These are phyloP conservation scores for Drosophila rufa DNA, from an alignment of 1,140 invertebrate species.

Conservation along the genomic window DNA sequence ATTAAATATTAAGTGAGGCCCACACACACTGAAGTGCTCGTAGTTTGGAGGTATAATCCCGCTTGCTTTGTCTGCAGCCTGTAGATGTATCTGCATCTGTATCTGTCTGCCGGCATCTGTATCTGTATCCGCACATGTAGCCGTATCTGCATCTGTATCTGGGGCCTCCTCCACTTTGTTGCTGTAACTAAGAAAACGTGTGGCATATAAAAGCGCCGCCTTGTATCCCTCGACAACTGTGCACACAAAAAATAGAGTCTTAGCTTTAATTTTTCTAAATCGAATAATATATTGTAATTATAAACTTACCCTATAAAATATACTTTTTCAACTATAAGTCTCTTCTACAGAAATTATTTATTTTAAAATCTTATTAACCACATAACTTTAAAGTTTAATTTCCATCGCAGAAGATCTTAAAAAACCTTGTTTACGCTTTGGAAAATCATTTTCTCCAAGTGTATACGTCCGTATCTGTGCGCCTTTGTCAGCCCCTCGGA, in stretches of 20 bases:
- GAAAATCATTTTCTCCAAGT: background rate
- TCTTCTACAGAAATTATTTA: too few species aligned
- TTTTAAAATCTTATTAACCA: too few species aligned
- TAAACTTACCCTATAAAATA: too few species aligned
- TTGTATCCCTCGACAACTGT: slow-evolving; percentile 32
- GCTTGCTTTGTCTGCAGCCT: slow-evolving; percentile 53
- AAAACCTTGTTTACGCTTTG: too few species aligned
- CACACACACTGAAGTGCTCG: slow-evolving; percentile 38
- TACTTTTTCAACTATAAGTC: too few species aligned
- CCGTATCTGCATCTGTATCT: slow-evolving; percentile 58
- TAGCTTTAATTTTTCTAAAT: background rate
- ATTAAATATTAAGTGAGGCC: slow-evolving; percentile 77
- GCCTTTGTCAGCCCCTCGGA: slow-evolving; percentile 70
- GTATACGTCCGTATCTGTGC: slow-evolving; percentile 20
- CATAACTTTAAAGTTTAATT: too few species aligned
- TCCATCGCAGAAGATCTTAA: too few species aligned
- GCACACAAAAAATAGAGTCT: background rate
- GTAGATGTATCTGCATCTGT: slow-evolving; percentile 18
- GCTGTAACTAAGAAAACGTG: slow-evolving; percentile 74
- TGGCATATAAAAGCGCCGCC: slow-evolving; percentile 74
- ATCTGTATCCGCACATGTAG: slow-evolving; percentile 35
- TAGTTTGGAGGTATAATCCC: slow-evolving; percentile 71
- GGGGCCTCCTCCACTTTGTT: slow-evolving; percentile 60
- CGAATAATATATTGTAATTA: too few species aligned
- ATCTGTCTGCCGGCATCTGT: slow-evolving; percentile 37